Conservation (phyloP, 1,140 invertebrate genomes). For the Chymomyza costata region DNA sequence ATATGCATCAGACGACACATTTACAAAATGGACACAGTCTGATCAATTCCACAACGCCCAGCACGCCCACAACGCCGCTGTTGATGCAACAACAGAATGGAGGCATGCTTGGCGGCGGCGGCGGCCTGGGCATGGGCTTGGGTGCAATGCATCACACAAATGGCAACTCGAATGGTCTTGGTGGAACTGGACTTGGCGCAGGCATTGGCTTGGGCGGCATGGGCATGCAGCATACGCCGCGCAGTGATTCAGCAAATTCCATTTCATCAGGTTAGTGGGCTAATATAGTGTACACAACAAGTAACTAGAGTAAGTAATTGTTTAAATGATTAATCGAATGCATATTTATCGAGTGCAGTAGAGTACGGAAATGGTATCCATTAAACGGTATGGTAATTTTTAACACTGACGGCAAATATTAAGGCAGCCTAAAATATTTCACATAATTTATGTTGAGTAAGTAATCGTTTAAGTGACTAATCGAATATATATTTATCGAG, state of each 20-base stretch:
- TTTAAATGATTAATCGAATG: no score
- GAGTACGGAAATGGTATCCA: no score
- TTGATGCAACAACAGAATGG: conserved; percentile 51
- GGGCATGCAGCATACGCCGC: conserved; percentile 69
- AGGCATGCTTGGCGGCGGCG: conserved; percentile 9
- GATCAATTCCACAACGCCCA: conserved; percentile 53
- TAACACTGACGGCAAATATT: no score
- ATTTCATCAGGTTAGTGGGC: conserved; percentile 73
- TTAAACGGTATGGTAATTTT: no score
- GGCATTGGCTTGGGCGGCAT: conserved; percentile 46
- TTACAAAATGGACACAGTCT: conserved; percentile 54
- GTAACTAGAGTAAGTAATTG: no score
- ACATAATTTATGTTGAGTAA: no score
- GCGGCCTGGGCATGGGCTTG: conserved; percentile 33
- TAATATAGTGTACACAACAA: no score
- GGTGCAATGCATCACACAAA: conserved; percentile 42
- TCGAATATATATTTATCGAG: no score
- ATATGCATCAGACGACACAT: conserved; percentile 38
- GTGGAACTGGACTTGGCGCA: conserved; percentile 1
- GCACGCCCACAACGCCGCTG: conserved; percentile 28
- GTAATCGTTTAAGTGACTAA: no score
- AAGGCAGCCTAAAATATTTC: no score
- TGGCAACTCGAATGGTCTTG: conserved; percentile 45
- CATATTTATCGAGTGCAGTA: no score
- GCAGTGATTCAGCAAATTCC: conserved; percentile 74